phyloP scores from a whole-genome alignment of 2,888 invertebrate species.

The Drosophila infuscata region DNA sequence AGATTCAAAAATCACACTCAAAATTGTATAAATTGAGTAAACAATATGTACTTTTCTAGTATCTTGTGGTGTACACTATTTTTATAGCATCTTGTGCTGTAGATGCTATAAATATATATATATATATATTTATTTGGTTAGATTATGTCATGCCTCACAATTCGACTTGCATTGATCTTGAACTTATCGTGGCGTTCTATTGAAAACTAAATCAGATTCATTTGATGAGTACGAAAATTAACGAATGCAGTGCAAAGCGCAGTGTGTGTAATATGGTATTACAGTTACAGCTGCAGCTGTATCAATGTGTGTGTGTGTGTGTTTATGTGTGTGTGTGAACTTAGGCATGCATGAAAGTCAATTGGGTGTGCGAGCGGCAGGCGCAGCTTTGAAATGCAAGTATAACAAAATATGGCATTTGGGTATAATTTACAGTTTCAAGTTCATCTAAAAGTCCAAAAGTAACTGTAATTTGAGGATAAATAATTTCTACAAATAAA shows the following conservation, averaged over 20 bases:
- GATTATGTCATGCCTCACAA: constrained; percentile 12
- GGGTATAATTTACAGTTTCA: constrained; percentile 18
- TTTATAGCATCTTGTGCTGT: background rate
- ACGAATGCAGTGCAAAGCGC: constrained; percentile 58
- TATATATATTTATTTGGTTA: constrained; percentile 14
- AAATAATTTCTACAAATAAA: constrained; percentile 42
- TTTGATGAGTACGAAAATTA: constrained; percentile 45
- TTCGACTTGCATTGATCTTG: constrained; percentile 48
- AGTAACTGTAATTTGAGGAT: constrained; percentile 10
- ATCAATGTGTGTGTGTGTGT: constrained; percentile 23
- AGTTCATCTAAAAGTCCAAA: constrained; percentile 27
- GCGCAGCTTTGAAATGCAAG: background rate
- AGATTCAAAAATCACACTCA: background rate
- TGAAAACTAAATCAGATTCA: constrained; percentile 27
- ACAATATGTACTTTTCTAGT: no score
- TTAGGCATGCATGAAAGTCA: constrained; percentile 53
- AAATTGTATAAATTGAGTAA: background rate
- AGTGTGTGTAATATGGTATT: constrained; percentile 54
- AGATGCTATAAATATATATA: background rate
- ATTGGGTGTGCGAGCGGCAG: constrained; percentile 56
- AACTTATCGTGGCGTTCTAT: constrained; percentile 39
- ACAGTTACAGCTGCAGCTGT: constrained; percentile 37
- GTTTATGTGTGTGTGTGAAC: constrained; percentile 6
- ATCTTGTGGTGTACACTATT: no score
- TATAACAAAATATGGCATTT: constrained; percentile 32